Evolutionary conservation across 2,797 vertebrate species (phyloP).

Genomic region (Gallirallus australis): DNA sequence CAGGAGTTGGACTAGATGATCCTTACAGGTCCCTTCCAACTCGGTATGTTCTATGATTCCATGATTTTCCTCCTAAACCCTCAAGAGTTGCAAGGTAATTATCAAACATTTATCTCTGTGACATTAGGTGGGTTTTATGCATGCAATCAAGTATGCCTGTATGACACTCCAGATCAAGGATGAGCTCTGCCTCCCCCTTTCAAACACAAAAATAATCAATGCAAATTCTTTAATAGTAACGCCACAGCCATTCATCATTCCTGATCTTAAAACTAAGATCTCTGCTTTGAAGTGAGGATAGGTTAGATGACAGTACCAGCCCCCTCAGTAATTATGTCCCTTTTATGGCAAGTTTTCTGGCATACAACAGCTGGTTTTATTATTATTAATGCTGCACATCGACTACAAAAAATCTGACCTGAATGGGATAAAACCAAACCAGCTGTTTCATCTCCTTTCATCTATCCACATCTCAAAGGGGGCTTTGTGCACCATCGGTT

Average conservation of each 20-base stretch:
- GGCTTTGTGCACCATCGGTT: constrained; percentile 30
- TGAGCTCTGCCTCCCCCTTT: background rate
- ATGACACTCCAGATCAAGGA: background rate
- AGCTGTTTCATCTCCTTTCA: constrained; percentile 59
- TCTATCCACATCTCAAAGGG: constrained; percentile 48
- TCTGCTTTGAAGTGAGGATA: constrained; percentile 40
- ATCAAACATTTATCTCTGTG: background rate
- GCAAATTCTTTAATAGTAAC: constrained; percentile 59
- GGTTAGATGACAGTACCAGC: constrained; percentile 37
- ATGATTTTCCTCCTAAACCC: background rate
- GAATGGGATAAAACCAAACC: constrained; percentile 65
- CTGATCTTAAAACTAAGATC: constrained; percentile 56
- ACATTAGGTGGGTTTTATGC: background rate
- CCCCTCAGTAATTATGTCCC: constrained; percentile 18
- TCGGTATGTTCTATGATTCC: no score
- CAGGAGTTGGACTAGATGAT: no score
- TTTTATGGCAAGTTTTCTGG: constrained; percentile 6
- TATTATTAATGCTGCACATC: constrained; percentile 41
- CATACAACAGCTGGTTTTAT: constrained; percentile 61
- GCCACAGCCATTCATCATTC: constrained; percentile 39
- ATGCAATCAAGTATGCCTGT: background rate
- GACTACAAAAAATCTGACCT: constrained; percentile 43
- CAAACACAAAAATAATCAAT: constrained; percentile 47
- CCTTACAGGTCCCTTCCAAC: no score
- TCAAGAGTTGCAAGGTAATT: background rate